Evolutionary conservation across 2,888 invertebrate genomes (phyloP).

Genomic region (Andrena marginata): DNA sequence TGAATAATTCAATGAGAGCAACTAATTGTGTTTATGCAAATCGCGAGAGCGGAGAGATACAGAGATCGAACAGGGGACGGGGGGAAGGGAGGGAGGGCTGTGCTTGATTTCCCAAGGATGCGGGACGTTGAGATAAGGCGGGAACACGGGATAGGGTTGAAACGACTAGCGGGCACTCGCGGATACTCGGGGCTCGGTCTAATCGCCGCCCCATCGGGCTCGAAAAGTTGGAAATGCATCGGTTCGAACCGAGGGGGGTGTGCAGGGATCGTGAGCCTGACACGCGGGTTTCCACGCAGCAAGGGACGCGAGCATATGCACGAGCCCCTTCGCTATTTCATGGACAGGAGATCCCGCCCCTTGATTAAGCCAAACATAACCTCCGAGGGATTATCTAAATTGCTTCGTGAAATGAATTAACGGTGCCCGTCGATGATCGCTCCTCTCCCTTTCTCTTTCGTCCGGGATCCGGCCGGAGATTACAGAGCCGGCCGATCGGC

Average conservation of each 20-base stretch:
- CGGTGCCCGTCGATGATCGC: conserved; percentile 77
- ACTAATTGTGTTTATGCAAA: conserved; percentile 84
- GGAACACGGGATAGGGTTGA: conserved; percentile 59
- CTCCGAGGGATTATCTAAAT: conserved; percentile 82
- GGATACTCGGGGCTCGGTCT: conserved; percentile 9
- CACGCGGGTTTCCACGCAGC: conserved; percentile 60
- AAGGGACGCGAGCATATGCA: conserved; percentile 75
- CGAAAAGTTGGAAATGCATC: conserved; percentile 62
- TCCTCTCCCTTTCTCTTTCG: conserved; percentile 54
- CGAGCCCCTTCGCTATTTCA: conserved; percentile 72
- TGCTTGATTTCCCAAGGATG: conserved; percentile 82
- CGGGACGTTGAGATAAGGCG: conserved; percentile 69
- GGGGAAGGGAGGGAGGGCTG: conserved; percentile 23
- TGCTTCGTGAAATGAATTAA: conserved; percentile 83
- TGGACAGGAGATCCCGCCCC: conserved; percentile 75
- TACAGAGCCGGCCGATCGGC: conserved; percentile 57
- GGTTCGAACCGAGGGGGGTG: conserved; percentile 11
- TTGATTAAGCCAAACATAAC: conserved; percentile 81
- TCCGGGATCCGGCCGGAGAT: conserved; percentile 48
- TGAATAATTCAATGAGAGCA: conserved; percentile 83
- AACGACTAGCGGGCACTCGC: conserved; percentile 33
- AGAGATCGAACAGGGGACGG: conserved; percentile 24
- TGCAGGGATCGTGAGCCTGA: conserved; percentile 33
- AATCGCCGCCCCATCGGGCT: conserved; percentile 40
- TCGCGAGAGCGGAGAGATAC: conserved; percentile 40